A percentile compares a stretch with the other conserved stretches of the same genome.
Conservation (phyloP, 1,140 invertebrate genomes). For the Ericerus pela region DNA sequence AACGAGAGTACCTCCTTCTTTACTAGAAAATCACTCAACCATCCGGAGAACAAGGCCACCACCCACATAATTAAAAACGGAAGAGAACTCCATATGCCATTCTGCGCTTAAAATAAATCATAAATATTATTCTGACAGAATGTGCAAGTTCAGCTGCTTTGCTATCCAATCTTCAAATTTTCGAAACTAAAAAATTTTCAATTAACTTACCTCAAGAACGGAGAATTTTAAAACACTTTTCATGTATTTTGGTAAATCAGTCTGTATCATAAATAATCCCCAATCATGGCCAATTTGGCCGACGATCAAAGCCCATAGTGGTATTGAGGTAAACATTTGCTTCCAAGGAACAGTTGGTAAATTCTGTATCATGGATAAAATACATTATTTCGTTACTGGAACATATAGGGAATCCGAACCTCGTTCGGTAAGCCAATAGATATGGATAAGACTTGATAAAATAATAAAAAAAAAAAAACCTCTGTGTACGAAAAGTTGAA, state of each 20-base stretch:
- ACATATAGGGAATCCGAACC: neutral
- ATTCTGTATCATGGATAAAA: constrained; percentile 14
- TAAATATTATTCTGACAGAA: neutral
- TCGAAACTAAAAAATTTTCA: neutral
- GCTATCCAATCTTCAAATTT: neutral
- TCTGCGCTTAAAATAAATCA: constrained; percentile 21
- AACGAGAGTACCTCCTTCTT: constrained; percentile 37
- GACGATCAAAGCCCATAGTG: constrained; percentile 46
- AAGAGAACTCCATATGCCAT: constrained; percentile 26
- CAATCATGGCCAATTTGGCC: constrained; percentile 76
- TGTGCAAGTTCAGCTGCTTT: neutral
- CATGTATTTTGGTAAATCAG: constrained; percentile 52
- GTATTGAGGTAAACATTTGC: constrained; percentile 43
- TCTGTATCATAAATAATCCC: constrained; percentile 75
- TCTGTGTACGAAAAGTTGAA: no score
- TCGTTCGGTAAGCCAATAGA: neutral
- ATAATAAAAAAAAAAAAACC: neutral
- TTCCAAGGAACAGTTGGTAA: constrained; percentile 40
- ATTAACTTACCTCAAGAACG: constrained; percentile 37
- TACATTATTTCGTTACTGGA: neutral
- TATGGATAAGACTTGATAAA: neutral
- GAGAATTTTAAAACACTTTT: constrained; percentile 47
- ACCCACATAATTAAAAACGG: constrained; percentile 28
- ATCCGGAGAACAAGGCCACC: constrained; percentile 31
- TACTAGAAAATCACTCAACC: constrained; percentile 49